These are phyloP conservation scores for Australoheros scitulus DNA, from an alignment of 2,113 vertebrate species.

Conservation along the genomic window DNA sequence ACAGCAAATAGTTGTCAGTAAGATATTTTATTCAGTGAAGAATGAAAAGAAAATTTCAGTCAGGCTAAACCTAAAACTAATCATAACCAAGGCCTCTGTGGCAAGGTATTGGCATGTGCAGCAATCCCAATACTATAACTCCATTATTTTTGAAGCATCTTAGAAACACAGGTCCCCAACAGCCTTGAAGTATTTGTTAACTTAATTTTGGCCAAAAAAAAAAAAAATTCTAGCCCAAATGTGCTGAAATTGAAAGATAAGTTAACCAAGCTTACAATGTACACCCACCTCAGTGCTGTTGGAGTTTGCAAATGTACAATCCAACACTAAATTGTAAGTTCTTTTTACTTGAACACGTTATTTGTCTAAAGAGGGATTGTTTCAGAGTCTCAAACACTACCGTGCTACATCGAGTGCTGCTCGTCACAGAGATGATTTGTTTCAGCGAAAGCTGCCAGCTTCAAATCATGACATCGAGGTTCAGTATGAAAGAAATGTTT, in stretches of 20 bases:
- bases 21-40: neutral
- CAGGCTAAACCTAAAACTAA: neutral
- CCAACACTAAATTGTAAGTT: no score
- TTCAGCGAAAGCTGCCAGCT: conserved; percentile 4
- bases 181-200: neutral
- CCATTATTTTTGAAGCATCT: neutral
- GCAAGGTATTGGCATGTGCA: neutral
- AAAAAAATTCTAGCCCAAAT: neutral
- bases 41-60: neutral
- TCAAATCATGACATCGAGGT: neutral
- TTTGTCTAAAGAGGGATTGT: neutral
- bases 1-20: neutral
- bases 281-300: neutral
- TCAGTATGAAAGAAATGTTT: neutral
- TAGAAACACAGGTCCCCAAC: neutral
- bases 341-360: neutral
- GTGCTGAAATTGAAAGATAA: neutral
- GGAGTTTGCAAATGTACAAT: neutral
- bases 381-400: neutral
- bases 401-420: neutral
- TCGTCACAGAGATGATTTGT: conserved; percentile 5
- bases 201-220: neutral
- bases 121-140: neutral
- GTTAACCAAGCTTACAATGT: neutral
- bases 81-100: neutral